These are phyloP conservation scores for Hydrotaea diabolus DNA, from an alignment of 2,888 invertebrate genomes.

Conservation along the genomic window DNA sequence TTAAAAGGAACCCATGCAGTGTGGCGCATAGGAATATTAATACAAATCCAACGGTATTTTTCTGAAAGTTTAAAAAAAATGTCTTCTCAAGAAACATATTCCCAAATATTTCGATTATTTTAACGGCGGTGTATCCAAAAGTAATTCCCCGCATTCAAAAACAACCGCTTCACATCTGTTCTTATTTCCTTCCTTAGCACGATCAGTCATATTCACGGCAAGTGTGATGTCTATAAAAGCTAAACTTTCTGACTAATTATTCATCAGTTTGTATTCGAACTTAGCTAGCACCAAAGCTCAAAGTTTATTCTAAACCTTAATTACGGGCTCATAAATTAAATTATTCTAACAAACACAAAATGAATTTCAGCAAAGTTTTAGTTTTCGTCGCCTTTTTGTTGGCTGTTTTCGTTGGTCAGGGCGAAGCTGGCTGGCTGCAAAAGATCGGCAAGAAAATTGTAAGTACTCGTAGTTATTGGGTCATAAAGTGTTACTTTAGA, in stretches of 20 bases:
- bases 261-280: neutral
- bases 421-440: conserved; percentile 70
- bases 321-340: neutral
- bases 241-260: neutral
- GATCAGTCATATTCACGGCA: neutral
- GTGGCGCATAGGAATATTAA: too few relatives aligned
- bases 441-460: conserved; percentile 71
- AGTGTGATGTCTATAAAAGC: neutral
- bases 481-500: neutral
- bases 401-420: conserved; percentile 61
- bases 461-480: conserved; percentile 49
- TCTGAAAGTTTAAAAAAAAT: neutral
- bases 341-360: conserved; percentile 34
- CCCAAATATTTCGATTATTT: too few relatives aligned
- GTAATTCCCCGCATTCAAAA: neutral
- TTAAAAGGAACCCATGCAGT: too few relatives aligned
- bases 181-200: too few relatives aligned
- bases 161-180: neutral
- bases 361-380: conserved; percentile 70
- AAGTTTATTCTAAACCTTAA: neutral
- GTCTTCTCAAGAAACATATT: neutral
- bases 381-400: conserved; percentile 66
- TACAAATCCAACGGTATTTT: neutral
- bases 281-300: neutral
- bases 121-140: neutral